Percentiles rank a stretch among this genome's conserved stretches.
These are phyloP conservation scores for Mycetomoellerius zeteki DNA, from an alignment of 1,140 invertebrate genomes.

Conservation along the genomic window DNA sequence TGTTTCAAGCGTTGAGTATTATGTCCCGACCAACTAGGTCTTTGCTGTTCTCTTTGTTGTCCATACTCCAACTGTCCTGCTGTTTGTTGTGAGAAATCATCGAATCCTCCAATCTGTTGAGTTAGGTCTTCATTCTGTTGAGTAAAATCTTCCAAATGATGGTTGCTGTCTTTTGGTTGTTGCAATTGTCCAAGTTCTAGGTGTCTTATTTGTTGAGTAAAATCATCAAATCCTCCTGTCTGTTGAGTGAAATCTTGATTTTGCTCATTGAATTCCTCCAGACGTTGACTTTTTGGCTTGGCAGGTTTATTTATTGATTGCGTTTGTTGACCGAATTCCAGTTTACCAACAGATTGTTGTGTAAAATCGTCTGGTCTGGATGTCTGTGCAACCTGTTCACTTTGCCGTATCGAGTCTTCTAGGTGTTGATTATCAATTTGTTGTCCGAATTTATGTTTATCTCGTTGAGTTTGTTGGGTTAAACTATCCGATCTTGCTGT, in stretches of 20 bases:
- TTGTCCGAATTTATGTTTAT: constrained; percentile 50
- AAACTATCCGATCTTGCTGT: not conserved
- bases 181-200: constrained; percentile 58
- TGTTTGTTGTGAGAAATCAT: constrained; percentile 68
- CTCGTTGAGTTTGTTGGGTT: too few species aligned
- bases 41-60: constrained; percentile 35
- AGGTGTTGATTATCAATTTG: constrained; percentile 15
- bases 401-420: constrained; percentile 48
- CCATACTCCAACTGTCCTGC: constrained; percentile 56
- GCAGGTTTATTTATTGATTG: constrained; percentile 47
- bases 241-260: constrained; percentile 63
- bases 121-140: constrained; percentile 53
- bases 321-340: constrained; percentile 56
- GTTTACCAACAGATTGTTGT: constrained; percentile 49
- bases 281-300: constrained; percentile 17
- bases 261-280: constrained; percentile 19
- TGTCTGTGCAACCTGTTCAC: constrained; percentile 67
- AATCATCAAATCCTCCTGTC: constrained; percentile 34
- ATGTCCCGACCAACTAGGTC: not conserved
- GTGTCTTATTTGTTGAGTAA: constrained; percentile 59
- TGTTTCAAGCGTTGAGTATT: constrained; percentile 32
- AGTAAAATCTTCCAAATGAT: constrained; percentile 41
- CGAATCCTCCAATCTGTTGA: constrained; percentile 33
- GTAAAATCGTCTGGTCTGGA: constrained; percentile 24
- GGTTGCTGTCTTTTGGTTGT: not conserved